Evolutionary conservation across 2,888 invertebrate genomes (phyloP), one percentile per base, ranked within the genome.

Genomic region (Strigamia transsilvanica): DNA sequence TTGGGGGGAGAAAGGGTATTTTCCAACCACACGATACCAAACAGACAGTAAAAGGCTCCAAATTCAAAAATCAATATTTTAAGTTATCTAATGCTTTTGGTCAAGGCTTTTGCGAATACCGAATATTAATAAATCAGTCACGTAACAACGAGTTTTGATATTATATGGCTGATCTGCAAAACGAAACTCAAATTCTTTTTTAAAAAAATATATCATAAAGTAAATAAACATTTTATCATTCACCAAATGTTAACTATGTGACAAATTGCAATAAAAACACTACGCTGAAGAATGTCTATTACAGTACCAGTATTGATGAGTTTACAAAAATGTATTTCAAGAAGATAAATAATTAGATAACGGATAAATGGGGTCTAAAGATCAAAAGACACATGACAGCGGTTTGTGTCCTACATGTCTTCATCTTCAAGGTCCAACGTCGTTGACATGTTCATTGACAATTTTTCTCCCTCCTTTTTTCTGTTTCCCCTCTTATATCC

Each of bases 371-470:
- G 6, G 61, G 61, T 61, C 23, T 61, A 61, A 34, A 61, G 61
- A 61, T 61, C 61, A 61, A 61, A 51, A 23, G 61, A 61, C 23
- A 61, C 42, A 23, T 61, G 23, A 61, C 61, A 42, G 42, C 23
- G 61, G 61, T 61, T 61, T 18, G 61, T 61, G 42, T 42, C 42
- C 42, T 42, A 42, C 42, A 42, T 42, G 42, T 42, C 42, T 42
- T 61, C 61, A 61, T 61, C 61, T 34, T 18, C 61, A 21, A 61
- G 61, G 23, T 21, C 61, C 61, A 9, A 61, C 18, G 61, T 61
- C 15, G 61, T 61, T 61, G 61, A 61, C 61, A 23, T 18, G 61
- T 61, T 61, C 61, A 38, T 78, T 78, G 32, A 34, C 78, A n/a
- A 78, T 78, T 78, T 78, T 38, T 12, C 12, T 12, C 13, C n/a